Percentiles rank a stretch among this genome's conserved stretches.
Evolutionary conservation across 2,797 vertebrate genomes (phyloP).

Genomic region (Orestias chungarensis): DNA sequence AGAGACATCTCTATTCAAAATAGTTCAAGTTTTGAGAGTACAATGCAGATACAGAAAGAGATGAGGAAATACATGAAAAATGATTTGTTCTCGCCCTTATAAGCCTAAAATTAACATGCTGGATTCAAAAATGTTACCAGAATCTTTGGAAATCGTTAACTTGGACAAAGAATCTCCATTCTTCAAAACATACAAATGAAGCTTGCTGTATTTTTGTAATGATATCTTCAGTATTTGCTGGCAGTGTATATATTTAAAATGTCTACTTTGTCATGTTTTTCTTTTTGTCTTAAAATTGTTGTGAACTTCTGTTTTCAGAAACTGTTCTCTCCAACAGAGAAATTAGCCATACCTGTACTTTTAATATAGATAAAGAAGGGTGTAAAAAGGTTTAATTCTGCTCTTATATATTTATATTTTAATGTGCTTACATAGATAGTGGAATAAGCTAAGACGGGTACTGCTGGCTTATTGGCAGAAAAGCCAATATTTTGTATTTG

Average conservation of each 20-base stretch:
- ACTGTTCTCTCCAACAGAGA: not conserved
- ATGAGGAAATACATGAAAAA: not conserved
- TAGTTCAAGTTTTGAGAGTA: not conserved
- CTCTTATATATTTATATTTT: no score
- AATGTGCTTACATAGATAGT: no score
- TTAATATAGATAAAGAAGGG: not conserved
- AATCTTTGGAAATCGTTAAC: not conserved
- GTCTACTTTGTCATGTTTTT: no score
- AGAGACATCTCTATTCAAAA: conserved; percentile 52
- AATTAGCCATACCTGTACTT: no score
- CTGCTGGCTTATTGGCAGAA: no score
- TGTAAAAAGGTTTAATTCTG: not conserved
- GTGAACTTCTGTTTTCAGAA: not conserved
- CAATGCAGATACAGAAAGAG: not conserved
- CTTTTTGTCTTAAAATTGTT: no score
- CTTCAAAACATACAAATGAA: not conserved
- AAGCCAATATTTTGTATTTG: no score
- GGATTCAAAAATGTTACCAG: not conserved
- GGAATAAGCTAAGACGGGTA: not conserved
- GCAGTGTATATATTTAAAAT: not conserved
- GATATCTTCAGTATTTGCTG: not conserved
- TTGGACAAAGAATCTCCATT: not conserved
- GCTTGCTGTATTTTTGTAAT: not conserved
- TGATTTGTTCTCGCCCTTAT: not conserved
- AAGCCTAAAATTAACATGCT: not conserved